Base-by-base conservation (phyloP, 2,888 invertebrate species). In the Ornithoptera priamus region DNA sequence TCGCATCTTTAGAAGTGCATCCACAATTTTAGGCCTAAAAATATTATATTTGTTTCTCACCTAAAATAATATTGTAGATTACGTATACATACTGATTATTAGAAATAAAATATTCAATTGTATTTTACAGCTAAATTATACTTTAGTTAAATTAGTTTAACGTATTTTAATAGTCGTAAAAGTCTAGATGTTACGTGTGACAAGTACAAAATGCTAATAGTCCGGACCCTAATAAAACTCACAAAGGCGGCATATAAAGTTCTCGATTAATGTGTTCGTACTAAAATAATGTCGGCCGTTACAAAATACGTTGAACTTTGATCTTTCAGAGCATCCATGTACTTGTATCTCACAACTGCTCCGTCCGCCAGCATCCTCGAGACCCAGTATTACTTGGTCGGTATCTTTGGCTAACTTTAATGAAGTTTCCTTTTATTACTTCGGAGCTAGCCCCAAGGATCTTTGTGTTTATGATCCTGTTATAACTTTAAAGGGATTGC, bases 341-440 rank as follows among this genome's bases (percentile, higher is more conserved):
- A 65, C 60, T 59, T 71, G 56, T 69, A 64, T 66, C 61, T 50
- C 63, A 62, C 59, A 71, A 71, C 73, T 61, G 64, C 70, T 71
- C 72, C 74, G 78, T 76, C 74, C 76, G 76, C 75, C 75, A 72
- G 75, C 76, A 73, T 76, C 77, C 79, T 77, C 75, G 74, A 81
- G 76, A 71, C 69, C 63, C 79, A 80, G 80, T 84, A 84, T 82
- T 82, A 84, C 84, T 85, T 80, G 81, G 81, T 80, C 81, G 77
- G 83, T 87, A 85, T 85, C 85, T 84, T 85, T 79, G 82, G 81
- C 82, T 73, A 88, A 90, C 81, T 90, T 89, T 85, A 89, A 89
- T 89, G 86, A 88, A 90, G 88, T 90, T 89, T 83, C 77, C 83
- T 87, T 90, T 90, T 89, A 89, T 88, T 86, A 85, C 85, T 76